Base-by-base conservation (phyloP, 1,140 invertebrate species). In the Antheraea mylitta region DNA sequence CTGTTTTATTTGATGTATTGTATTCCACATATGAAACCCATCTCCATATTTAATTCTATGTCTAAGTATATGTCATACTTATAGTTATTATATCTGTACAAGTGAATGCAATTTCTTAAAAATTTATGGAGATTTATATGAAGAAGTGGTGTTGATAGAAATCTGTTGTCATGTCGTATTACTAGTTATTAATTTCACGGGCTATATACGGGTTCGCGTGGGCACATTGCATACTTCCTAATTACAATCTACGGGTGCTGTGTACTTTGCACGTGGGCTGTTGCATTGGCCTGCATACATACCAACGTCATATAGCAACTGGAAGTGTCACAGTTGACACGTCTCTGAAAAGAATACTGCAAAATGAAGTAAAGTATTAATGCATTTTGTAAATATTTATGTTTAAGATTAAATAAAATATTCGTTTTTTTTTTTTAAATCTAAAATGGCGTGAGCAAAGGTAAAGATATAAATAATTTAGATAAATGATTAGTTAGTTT, bases 261-360 rank as follows among this genome's bases (percentile, higher is more conserved):
- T 64, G 37, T 68, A 66, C 59, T 73, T 64, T 62, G 42, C 59
- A 79, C 72, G 86, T 88, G 82, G 84, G 86, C 74, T 68, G 82
- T 79, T 79, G 79, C 82, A 84, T 83, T 82, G 79, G 85, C 80
- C 81, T 85, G 79, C 76, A 83, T 87, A 77, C 70, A 72, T 78
- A 64, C 30, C 45, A 62, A 38, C 11, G 63, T 63, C 70, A 68
- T 77, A 72, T 61, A 79, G 68, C 19, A 64, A 48, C 65, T 75
- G 61, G 59, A 66, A 68, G 58, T 67, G 30, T 13, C 36, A 36
- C 58, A 53, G 11, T 2, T 16, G 45, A 53, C 45, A 53, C 45
- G 16, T 53, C 11, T 53, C 6, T 53, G 4, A 53, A 53, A 53
- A 2, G 16, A 6, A 53, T 30, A 30, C 22, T 30, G 4, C 4